Conservation (phyloP, 2,113 vertebrate genomes). For the Bubalus kerabau region DNA sequence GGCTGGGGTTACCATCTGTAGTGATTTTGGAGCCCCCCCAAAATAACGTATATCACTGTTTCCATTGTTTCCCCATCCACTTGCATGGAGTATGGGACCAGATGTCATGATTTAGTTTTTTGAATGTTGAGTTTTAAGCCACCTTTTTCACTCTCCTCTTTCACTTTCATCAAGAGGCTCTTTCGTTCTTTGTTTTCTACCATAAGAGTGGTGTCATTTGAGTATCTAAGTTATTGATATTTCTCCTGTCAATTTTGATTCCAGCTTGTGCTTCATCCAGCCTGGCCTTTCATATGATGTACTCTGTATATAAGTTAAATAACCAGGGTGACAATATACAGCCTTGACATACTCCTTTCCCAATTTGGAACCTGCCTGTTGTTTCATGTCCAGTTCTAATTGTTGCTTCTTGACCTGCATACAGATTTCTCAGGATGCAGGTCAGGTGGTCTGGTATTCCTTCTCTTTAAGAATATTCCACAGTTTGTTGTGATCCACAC, state of each 20-base stretch:
- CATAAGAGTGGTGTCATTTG: not conserved
- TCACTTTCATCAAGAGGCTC: not conserved
- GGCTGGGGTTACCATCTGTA: not conserved
- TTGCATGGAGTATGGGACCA: not conserved
- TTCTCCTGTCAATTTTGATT: not conserved
- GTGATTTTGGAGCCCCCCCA: not conserved
- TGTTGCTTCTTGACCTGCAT: not conserved
- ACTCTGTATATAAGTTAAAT: not conserved
- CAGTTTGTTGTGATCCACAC: not conserved
- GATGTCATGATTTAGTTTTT: not conserved
- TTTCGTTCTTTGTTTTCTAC: not conserved
- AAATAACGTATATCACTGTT: not conserved
- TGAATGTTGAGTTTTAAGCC: not conserved
- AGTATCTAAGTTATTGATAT: not conserved
- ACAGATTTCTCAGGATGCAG: not conserved
- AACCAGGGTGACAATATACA: not conserved
- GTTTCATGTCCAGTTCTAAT: not conserved
- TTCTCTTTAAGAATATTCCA: not conserved
- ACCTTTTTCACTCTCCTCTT: not conserved
- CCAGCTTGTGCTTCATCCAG: not conserved
- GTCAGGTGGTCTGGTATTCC: not conserved
- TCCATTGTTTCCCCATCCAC: not conserved
- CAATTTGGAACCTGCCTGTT: not conserved
- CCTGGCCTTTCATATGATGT: not conserved
- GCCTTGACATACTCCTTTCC: not conserved